Percentiles rank a stretch among this genome's conserved stretches.
Conservation (phyloP, 2,113 vertebrate species). For the Oncorhynchus clarkii region DNA sequence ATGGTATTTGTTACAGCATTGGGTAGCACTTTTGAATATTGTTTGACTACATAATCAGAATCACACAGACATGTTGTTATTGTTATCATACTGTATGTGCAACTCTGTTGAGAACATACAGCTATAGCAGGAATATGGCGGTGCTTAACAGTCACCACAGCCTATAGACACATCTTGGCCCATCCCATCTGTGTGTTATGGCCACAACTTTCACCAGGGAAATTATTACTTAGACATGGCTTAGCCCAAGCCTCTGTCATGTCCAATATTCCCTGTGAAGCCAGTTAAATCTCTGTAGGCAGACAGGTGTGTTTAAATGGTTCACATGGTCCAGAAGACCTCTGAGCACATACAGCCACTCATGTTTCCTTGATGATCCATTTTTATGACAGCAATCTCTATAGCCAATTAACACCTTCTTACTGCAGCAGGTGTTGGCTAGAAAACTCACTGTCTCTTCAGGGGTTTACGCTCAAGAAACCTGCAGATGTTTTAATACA, state of each 20-base stretch:
- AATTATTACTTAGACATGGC: neutral
- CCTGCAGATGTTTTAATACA: neutral
- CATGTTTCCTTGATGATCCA: slow-evolving; percentile 30
- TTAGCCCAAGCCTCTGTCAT: slow-evolving; percentile 21
- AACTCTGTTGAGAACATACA: neutral
- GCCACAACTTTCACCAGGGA: slow-evolving; percentile 5
- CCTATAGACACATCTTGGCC: neutral
- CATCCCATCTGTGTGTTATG: neutral
- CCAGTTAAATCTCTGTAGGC: slow-evolving; percentile 42
- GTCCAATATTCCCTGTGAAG: slow-evolving; percentile 32
- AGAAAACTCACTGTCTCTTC: neutral
- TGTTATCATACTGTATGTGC: neutral
- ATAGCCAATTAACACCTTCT: slow-evolving; percentile 13
- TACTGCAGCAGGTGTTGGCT: neutral
- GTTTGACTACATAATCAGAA: neutral
- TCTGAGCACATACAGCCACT: slow-evolving; percentile 44
- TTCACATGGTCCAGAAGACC: slow-evolving; percentile 46
- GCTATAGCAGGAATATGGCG: neutral
- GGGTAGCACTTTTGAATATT: no score
- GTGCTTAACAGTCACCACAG: neutral
- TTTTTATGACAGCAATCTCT: slow-evolving; percentile 10
- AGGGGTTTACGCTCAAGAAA: neutral
- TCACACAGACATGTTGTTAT: no score
- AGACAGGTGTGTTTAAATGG: slow-evolving; percentile 56
- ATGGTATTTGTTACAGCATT: no score